A percentile compares a stretch with the other conserved stretches of the same genome.
Conservation (phyloP, 2,888 invertebrate genomes). For the Steromphala cineraria region DNA sequence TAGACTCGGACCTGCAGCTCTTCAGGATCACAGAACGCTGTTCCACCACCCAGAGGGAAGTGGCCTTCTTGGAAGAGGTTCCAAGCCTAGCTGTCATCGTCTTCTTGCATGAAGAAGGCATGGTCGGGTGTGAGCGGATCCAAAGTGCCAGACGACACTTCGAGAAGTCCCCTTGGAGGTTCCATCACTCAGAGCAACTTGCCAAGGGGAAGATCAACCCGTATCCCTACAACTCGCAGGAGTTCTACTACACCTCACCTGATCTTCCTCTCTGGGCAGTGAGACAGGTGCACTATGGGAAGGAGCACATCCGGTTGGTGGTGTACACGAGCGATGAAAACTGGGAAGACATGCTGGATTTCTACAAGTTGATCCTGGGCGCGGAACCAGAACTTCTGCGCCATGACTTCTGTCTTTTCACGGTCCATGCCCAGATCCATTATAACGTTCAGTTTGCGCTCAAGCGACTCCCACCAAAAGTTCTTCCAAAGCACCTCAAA, state of each 20-base stretch:
- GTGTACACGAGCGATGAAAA: constrained; percentile 60
- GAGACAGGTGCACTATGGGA: constrained; percentile 68
- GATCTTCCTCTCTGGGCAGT: constrained; percentile 69
- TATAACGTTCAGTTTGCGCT: constrained; percentile 68
- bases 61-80: neutral
- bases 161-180: constrained; percentile 62
- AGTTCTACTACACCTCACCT: constrained; percentile 63
- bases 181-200: constrained; percentile 66
- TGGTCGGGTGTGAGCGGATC: constrained; percentile 53
- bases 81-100: constrained; percentile 60
- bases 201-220: constrained; percentile 54
- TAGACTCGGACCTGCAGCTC: constrained; percentile 60
- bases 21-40: constrained; percentile 54
- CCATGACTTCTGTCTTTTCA: constrained; percentile 67
- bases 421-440: constrained; percentile 53
- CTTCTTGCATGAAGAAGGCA: constrained; percentile 60
- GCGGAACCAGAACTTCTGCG: constrained; percentile 59
- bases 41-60: constrained; percentile 5
- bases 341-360: constrained; percentile 66
- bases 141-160: constrained; percentile 55
- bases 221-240: constrained; percentile 62
- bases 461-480: constrained; percentile 51
- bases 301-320: constrained; percentile 64
- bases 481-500: constrained; percentile 45
- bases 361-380: constrained; percentile 64